Conservation (phyloP, 2,888 invertebrate species). For the Papilio gigon region DNA sequence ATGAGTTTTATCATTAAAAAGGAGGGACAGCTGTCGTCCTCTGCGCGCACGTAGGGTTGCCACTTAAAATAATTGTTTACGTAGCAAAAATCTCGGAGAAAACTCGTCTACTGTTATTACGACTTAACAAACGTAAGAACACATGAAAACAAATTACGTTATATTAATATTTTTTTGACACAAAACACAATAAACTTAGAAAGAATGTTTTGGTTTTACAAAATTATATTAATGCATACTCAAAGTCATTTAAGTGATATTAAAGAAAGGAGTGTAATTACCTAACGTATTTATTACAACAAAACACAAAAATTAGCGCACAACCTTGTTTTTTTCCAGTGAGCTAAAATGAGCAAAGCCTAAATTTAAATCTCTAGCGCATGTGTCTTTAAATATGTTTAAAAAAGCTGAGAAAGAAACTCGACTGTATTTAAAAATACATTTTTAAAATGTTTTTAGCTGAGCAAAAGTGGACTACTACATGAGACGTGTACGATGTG, state of each 20-base stretch:
- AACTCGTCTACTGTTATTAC: constrained; percentile 5
- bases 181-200: not conserved
- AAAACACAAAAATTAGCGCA: not conserved
- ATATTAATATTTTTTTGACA: not conserved
- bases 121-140: not conserved
- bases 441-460: constrained; percentile 5
- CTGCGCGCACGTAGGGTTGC: constrained; percentile 6
- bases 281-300: not conserved
- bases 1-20: constrained; percentile 20
- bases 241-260: too few relatives aligned
- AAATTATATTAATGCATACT: too few relatives aligned
- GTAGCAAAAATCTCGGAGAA: constrained; percentile 1
- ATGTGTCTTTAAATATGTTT: constrained; percentile 7
- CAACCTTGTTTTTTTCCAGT: not conserved
- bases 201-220: too few relatives aligned
- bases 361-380: not conserved
- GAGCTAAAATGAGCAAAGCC: not conserved
- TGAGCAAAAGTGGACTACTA: not conserved
- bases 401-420: constrained; percentile 4
- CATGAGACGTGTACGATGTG: not conserved
- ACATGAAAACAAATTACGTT: not conserved
- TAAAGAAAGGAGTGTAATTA: too few relatives aligned
- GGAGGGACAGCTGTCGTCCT: constrained; percentile 18
- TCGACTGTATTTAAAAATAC: constrained; percentile 7
- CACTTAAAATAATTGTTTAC: constrained; percentile 20